These are phyloP conservation scores for Pogonocherus hispidulus DNA, from an alignment of 2,888 invertebrate genomes.

Conservation along the genomic window DNA sequence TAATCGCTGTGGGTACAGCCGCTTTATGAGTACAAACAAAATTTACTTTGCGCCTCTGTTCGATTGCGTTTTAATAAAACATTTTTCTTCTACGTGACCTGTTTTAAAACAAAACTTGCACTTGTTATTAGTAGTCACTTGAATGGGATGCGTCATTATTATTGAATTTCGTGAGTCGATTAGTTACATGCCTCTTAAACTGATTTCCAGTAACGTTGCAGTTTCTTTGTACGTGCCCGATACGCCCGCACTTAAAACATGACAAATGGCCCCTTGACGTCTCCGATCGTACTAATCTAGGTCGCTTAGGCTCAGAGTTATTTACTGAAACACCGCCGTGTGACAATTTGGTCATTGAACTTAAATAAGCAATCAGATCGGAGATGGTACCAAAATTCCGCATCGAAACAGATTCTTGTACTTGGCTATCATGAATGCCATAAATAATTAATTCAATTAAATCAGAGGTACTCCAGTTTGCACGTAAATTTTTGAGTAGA, in stretches of 20 bases:
- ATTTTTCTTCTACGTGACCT: slow-evolving; percentile 20
- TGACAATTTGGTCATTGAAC: slow-evolving; percentile 3
- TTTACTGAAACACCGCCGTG: too few relatives aligned
- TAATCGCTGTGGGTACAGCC: neutral
- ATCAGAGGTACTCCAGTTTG: slow-evolving; percentile 20
- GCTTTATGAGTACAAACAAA: too few relatives aligned
- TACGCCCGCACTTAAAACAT: neutral
- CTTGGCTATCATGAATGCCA: slow-evolving; percentile 32
- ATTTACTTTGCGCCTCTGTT: slow-evolving; percentile 20
- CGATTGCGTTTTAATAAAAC: slow-evolving; percentile 26
- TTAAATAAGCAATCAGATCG: slow-evolving; percentile 29
- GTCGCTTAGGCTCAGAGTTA: too few relatives aligned
- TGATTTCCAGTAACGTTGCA: neutral
- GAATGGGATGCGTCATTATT: neutral
- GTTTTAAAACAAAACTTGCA: slow-evolving; percentile 31
- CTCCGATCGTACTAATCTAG: too few relatives aligned
- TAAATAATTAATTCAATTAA: slow-evolving; percentile 33
- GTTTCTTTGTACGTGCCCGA: neutral
- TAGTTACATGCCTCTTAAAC: too few relatives aligned
- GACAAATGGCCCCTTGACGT: neutral
- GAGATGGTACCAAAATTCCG: slow-evolving; percentile 24
- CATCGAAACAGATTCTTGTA: slow-evolving; percentile 23
- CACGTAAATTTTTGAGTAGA: slow-evolving; percentile 31
- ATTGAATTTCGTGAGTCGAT: too few relatives aligned
- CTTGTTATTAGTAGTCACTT: neutral